phyloP scores from a whole-genome alignment of 2,113 vertebrate species.

The Thalassarche chlororhynchos region DNA sequence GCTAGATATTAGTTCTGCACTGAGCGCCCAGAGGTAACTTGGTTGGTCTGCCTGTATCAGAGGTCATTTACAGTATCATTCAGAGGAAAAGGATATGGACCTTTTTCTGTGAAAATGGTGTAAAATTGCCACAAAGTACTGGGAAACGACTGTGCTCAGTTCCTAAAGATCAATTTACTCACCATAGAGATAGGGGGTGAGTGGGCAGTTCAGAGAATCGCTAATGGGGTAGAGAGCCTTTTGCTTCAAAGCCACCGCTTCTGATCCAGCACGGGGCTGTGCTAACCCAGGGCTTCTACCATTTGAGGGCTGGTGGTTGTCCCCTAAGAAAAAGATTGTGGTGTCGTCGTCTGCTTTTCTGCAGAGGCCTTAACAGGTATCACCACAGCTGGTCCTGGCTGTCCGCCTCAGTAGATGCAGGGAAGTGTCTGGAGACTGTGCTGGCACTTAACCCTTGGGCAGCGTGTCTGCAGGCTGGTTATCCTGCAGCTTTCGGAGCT shows the following conservation, averaged over 20 bases:
- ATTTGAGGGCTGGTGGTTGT: neutral
- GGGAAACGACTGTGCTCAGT: slow-evolving; percentile 5
- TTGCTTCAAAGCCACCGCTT: neutral
- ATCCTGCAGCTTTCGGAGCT: neutral
- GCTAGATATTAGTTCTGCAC: neutral
- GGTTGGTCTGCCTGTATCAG: neutral
- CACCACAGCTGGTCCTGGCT: neutral
- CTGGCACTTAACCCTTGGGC: fast-evolving
- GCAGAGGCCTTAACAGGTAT: neutral
- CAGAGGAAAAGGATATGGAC: neutral
- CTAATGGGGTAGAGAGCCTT: neutral
- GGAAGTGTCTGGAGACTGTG: neutral
- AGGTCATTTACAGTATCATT: slow-evolving; percentile 15
- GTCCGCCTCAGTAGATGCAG: fast-evolving
- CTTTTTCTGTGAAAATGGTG: slow-evolving; percentile 24
- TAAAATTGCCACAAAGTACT: slow-evolving; percentile 47
- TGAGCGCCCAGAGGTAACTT: neutral
- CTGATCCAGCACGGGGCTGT: neutral
- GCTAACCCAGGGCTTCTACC: neutral
- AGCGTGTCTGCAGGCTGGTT: neutral
- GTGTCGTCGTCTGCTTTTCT: neutral
- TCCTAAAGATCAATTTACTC: slow-evolving; percentile 27
- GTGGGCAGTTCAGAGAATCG: neutral
- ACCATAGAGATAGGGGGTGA: neutral
- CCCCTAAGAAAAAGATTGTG: neutral